phyloP scores from a whole-genome alignment of 2,888 invertebrate genomes.

The Aphelenchoides bicaudatus region DNA sequence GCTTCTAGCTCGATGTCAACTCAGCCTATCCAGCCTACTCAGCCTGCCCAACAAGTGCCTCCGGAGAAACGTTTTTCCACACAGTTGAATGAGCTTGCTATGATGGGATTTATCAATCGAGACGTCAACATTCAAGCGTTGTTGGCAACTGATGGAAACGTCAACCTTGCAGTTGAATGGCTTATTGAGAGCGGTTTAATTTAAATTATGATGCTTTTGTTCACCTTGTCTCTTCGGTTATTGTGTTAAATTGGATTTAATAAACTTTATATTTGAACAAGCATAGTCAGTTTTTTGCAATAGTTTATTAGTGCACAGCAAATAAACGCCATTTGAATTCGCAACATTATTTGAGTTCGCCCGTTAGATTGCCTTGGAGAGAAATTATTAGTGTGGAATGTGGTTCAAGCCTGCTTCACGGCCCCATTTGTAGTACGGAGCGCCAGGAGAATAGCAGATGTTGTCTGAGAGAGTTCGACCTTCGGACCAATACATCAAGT shows the following conservation, averaged over 20 bases:
- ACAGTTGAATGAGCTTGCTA: slow-evolving; percentile 72
- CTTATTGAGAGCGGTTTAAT: no score
- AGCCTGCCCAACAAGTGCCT: slow-evolving; percentile 14
- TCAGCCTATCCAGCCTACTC: neutral
- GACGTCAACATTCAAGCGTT: slow-evolving; percentile 78
- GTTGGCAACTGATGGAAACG: slow-evolving; percentile 75
- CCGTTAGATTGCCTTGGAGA: no score
- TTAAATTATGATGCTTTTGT: no score
- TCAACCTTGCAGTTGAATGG: slow-evolving; percentile 83
- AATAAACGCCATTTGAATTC: no score
- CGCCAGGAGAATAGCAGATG: slow-evolving; percentile 47
- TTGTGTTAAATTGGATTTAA: no score
- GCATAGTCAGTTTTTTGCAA: no score
- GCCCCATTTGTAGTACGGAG: slow-evolving; percentile 55
- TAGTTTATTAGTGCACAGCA: no score
- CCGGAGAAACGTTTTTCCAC: slow-evolving; percentile 30
- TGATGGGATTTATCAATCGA: slow-evolving; percentile 83
- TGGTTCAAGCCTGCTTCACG: slow-evolving; percentile 49
- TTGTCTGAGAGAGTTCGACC: slow-evolving; percentile 25
- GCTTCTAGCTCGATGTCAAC: neutral
- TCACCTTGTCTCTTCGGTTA: no score
- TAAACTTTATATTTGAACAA: no score
- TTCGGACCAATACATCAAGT: slow-evolving; percentile 59
- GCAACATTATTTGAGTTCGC: no score
- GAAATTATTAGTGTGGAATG: slow-evolving; percentile 34